phyloP scores from a whole-genome alignment of 53 echinoderm and acorn worm species.

The Paracentrotus lividus region DNA sequence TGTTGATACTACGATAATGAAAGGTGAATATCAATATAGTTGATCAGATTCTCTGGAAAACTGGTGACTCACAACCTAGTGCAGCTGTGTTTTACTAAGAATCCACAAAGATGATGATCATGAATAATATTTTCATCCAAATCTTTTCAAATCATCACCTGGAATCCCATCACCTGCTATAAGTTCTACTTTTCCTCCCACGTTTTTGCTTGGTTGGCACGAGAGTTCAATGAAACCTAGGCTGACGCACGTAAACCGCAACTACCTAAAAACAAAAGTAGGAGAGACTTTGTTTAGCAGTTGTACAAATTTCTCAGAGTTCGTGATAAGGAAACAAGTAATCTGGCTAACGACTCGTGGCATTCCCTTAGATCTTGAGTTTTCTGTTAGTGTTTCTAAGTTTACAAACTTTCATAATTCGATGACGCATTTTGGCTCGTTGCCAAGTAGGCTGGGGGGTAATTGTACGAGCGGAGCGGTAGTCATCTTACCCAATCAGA shows the following conservation, averaged over 20 bases:
- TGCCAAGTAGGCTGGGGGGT: constrained; percentile 4
- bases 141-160: not conserved
- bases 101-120: not conserved
- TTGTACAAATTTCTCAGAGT: not conserved
- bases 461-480: not conserved
- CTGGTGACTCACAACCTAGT: not conserved
- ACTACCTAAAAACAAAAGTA: not conserved
- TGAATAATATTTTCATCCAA: not conserved
- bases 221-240: not conserved
- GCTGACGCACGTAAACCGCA: constrained; percentile 15
- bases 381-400: not conserved
- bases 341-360: not conserved
- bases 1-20: not conserved
- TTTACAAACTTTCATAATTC: not conserved
- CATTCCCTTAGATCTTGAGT: not conserved
- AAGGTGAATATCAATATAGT: not conserved
- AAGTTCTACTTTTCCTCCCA: not conserved
- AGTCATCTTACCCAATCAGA: not conserved
- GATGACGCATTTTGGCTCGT: constrained; percentile 10
- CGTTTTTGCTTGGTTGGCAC: not conserved
- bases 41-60: not conserved
- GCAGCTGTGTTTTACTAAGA: not conserved
- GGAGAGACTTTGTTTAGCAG: not conserved
- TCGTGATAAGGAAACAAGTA: not conserved
- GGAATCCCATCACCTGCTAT: not conserved